Percentiles rank a stretch among this genome's conserved stretches.
These are phyloP conservation scores for Sebastes baramenuke DNA, from an alignment of 2,797 vertebrate species.

Conservation along the genomic window DNA sequence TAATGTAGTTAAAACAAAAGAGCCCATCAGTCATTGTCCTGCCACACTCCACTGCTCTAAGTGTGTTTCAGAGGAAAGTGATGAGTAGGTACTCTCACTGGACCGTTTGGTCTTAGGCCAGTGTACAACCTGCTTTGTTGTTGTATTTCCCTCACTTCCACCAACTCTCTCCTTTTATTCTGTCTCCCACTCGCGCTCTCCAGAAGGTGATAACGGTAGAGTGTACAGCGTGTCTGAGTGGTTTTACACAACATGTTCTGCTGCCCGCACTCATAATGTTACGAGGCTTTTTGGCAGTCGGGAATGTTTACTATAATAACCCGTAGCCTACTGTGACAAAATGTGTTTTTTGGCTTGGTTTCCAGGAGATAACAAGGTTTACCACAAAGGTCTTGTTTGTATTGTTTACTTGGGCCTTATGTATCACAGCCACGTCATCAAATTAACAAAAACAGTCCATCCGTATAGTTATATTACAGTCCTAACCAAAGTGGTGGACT, in stretches of 20 bases:
- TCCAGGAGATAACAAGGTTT: background rate
- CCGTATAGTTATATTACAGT: background rate
- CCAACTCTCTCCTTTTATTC: background rate
- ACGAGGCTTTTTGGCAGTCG: constrained; percentile 16
- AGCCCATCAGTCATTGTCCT: constrained; percentile 37
- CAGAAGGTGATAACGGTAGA: constrained; percentile 31
- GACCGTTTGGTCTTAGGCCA: constrained; percentile 51
- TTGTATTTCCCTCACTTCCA: constrained; percentile 18
- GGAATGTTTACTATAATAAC: constrained; percentile 32
- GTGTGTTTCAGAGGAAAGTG: constrained; percentile 43
- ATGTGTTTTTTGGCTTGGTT: background rate
- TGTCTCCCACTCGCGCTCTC: constrained; percentile 23
- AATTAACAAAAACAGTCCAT: background rate
- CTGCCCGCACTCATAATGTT: constrained; percentile 19
- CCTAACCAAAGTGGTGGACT: background rate
- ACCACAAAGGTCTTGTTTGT: background rate
- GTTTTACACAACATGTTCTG: constrained; percentile 40
- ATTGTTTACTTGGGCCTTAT: background rate
- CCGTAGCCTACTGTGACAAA: background rate
- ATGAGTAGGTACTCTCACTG: constrained; percentile 43
- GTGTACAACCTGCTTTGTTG: constrained; percentile 19
- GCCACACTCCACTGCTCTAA: constrained; percentile 16
- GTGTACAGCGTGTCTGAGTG: constrained; percentile 25
- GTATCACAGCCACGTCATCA: background rate
- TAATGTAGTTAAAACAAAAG: constrained; percentile 40